Evolutionary conservation across 2,797 vertebrate genomes (phyloP), one percentile per base, ranked within the genome.

Genomic region (Danionella dracula): DNA sequence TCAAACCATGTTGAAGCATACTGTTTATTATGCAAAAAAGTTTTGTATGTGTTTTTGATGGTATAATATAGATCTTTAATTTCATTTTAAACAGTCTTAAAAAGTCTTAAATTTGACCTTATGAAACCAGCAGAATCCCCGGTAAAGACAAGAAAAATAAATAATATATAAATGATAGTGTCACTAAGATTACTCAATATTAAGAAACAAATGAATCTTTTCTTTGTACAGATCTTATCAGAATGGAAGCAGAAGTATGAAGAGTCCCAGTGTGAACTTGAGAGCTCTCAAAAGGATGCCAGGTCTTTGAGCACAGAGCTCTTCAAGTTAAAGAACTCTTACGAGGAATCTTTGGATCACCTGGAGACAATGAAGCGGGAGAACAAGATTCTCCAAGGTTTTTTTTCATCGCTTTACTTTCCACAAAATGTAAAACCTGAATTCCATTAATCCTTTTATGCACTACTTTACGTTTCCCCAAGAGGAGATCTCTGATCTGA

Each of bases 351-450:
- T 53, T 49, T 83, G 54, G 81, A 83, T 50, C 76, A 83, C 5
- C 66, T 83, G 37, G 79, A 82, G 69, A 82, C 81, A 20, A 27
- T 83, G 45, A 79, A 74, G 57, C 78, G 91, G 48, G 91, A 93
- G 54, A 92, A 89, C 62, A 92, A 92, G 76, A 91, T 89, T 37
- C 86, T 92, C 1, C 90, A 92, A 74, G 90, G 91, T 92, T 40
- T n/a, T 12, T 54, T 8, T 51, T 51, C 61, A n/a, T n/a, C n/a
- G n/a, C n/a, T n/a, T n/a, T n/a, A n/a, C n/a, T n/a, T n/a, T n/a
- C n/a, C n/a, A n/a, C n/a, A n/a, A n/a, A n/a, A n/a, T n/a, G n/a
- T n/a, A n/a, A n/a, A n/a, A n/a, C n/a, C n/a, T n/a, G n/a, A n/a
- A n/a, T 13, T 13, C 15, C 40, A 40, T 38, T 40, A 0, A 21